Percentiles rank a stretch among this genome's conserved stretches.
phyloP scores from a whole-genome alignment of 1,140 invertebrate genomes.

The Tenebrio molitor region DNA sequence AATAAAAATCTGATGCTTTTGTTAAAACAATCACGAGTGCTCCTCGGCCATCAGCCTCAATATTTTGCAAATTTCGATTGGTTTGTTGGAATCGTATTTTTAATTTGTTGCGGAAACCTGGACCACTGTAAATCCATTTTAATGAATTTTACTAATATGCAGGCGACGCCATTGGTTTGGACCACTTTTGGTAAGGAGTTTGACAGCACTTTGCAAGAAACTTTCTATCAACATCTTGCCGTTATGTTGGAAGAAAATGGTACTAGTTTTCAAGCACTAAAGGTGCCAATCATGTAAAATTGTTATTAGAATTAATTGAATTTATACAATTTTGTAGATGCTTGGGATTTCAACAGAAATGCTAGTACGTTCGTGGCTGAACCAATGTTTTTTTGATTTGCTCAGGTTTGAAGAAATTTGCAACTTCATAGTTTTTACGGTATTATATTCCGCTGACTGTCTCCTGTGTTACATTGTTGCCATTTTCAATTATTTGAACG shows the following conservation, averaged over 20 bases:
- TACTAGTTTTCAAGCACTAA: conserved; percentile 25
- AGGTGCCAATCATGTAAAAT: too few relatives aligned
- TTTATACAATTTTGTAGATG: conserved; percentile 47
- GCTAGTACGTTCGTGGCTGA: conserved; percentile 43
- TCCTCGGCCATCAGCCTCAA: conserved; percentile 36
- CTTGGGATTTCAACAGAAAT: conserved; percentile 7
- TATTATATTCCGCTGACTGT: conserved; percentile 46
- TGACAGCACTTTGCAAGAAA: conserved; percentile 25
- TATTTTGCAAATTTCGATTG: conserved; percentile 49
- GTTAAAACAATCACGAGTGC: conserved; percentile 45
- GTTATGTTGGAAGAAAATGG: conserved; percentile 46
- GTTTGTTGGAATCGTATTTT: conserved; percentile 49
- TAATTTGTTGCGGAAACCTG: conserved; percentile 47
- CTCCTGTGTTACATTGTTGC: conserved; percentile 43
- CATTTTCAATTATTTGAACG: conserved; percentile 45
- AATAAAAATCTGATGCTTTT: conserved; percentile 45
- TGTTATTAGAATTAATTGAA: too few relatives aligned
- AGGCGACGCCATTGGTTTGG: conserved; percentile 41
- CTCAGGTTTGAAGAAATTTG: conserved; percentile 49
- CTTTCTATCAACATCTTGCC: conserved; percentile 40
- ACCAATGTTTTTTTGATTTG: conserved; percentile 50
- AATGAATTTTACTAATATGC: conserved; percentile 42
- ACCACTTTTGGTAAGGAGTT: conserved; percentile 35
- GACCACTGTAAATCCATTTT: conserved; percentile 36
- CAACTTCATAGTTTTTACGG: conserved; percentile 47